Evolutionary conservation across 2,888 invertebrate genomes (phyloP).

Genomic region (Acanthosepion esculentum): DNA sequence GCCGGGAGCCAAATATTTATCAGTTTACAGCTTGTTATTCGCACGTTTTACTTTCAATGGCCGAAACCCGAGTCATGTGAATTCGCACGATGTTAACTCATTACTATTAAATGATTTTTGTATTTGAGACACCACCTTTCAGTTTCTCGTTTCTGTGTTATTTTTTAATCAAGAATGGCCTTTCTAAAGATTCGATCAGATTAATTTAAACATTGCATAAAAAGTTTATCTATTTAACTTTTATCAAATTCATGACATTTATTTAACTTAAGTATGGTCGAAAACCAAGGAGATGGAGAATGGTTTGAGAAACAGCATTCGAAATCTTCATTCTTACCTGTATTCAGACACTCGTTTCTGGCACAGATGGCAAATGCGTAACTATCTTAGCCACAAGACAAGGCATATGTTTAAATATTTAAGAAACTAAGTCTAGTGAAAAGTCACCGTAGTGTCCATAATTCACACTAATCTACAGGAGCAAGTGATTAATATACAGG

Average conservation of each 20-base stretch:
- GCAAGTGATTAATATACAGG: too few relatives aligned
- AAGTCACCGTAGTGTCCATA: too few relatives aligned
- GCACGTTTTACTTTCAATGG: neutral
- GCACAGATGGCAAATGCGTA: too few relatives aligned
- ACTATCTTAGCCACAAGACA: too few relatives aligned
- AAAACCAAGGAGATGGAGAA: too few relatives aligned
- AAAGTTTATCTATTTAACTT: neutral
- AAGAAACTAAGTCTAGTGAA: too few relatives aligned
- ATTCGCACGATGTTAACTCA: conserved; percentile 13
- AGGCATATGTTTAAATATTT: too few relatives aligned
- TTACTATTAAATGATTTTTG: neutral
- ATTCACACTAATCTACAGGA: too few relatives aligned
- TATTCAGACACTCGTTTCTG: too few relatives aligned
- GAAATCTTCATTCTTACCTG: too few relatives aligned
- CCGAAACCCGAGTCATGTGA: neutral
- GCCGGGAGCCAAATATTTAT: neutral
- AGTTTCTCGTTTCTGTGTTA: neutral
- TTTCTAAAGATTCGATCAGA: neutral
- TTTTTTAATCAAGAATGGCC: neutral
- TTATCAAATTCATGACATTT: neutral
- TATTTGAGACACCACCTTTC: neutral
- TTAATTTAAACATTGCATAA: neutral
- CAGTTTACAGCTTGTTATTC: neutral
- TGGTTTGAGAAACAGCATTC: too few relatives aligned
- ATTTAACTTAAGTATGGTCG: neutral